Percentiles rank a stretch among this genome's conserved stretches.
Conservation (phyloP, 2,888 invertebrate species). For the Lacanobia oleracea region DNA sequence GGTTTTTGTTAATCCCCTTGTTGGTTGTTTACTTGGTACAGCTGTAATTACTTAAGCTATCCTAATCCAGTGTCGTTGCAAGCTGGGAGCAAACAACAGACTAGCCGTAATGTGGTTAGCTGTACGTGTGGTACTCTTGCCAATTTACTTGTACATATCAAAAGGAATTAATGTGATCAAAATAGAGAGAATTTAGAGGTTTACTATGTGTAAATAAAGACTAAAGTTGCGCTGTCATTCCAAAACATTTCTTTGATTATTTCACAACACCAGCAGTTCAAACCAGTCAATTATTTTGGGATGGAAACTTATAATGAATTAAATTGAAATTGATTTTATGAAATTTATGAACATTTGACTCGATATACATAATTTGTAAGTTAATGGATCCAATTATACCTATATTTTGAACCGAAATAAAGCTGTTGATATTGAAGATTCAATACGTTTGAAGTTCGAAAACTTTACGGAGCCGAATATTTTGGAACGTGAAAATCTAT, state of each 20-base stretch:
- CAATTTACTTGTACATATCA: conserved; percentile 54
- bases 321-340: too few relatives aligned
- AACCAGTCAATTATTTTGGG: conserved; percentile 18
- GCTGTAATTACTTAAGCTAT: conserved; percentile 63
- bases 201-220: conserved; percentile 23
- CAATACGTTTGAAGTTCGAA: background rate
- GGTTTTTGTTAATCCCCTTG: conserved; percentile 52
- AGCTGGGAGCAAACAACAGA: conserved; percentile 58
- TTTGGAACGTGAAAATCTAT: background rate
- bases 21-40: conserved; percentile 44
- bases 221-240: conserved; percentile 18
- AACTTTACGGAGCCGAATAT: background rate
- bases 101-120: conserved; percentile 50
- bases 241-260: conserved; percentile 16
- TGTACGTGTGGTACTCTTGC: conserved; percentile 56
- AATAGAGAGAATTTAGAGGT: too few relatives aligned
- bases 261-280: background rate
- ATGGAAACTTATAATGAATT: conserved; percentile 18
- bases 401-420: conserved; percentile 4
- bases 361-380: conserved; percentile 24
- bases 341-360: too few relatives aligned
- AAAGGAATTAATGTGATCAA: conserved; percentile 51
- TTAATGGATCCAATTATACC: conserved; percentile 21
- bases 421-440: conserved; percentile 17
- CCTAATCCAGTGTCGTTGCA: conserved; percentile 58